phyloP scores from a whole-genome alignment of 2,888 invertebrate species.

The Drosophila demipolita region DNA sequence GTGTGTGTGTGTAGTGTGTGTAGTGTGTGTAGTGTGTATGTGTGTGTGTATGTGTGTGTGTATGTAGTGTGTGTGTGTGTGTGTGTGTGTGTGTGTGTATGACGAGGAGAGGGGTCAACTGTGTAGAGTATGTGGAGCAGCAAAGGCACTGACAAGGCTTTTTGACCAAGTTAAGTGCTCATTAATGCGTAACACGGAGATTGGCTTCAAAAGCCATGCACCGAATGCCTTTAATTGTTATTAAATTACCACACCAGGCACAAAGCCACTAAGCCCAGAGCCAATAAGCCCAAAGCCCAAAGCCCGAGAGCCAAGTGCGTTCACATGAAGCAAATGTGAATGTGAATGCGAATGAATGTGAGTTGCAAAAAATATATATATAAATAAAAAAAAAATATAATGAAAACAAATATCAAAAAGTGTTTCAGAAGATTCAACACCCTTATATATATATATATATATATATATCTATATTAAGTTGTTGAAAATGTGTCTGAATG shows the following conservation, averaged over 20 bases:
- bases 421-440: conserved; percentile 1
- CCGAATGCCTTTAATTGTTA: conserved; percentile 80
- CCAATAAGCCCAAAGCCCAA: conserved; percentile 18
- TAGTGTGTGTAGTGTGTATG: conserved; percentile 1
- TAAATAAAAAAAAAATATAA: neutral
- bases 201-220: conserved; percentile 80
- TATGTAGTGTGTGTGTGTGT: neutral
- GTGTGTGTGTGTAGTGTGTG: neutral
- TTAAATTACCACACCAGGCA: conserved; percentile 70
- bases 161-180: conserved; percentile 84
- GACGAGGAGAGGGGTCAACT: neutral
- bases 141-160: conserved; percentile 56
- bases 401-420: neutral
- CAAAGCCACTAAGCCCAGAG: conserved; percentile 24
- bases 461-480: neutral
- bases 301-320: conserved; percentile 52
- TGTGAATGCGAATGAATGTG: conserved; percentile 28
- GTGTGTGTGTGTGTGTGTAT: neutral
- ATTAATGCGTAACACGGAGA: conserved; percentile 83
- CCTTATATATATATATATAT: neutral
- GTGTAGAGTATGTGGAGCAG: conserved; percentile 58
- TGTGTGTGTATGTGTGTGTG: neutral
- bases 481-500: neutral
- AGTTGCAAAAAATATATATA: conserved; percentile 23
- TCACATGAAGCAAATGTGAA: conserved; percentile 49